phyloP scores from a whole-genome alignment of 1,140 invertebrate genomes.

The Vollenhovia emeryi region DNA sequence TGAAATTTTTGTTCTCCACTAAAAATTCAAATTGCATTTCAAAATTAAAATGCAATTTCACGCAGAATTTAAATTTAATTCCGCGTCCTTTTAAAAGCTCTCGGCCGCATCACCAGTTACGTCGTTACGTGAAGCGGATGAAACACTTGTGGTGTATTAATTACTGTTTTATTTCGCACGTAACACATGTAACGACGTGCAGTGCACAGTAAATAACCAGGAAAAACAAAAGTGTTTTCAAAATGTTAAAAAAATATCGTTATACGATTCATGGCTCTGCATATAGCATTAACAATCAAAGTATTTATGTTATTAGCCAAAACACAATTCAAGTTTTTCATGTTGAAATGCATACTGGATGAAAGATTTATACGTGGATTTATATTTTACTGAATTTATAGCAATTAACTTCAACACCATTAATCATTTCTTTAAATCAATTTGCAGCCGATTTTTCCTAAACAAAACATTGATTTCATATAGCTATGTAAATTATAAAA shows the following conservation, averaged over 20 bases:
- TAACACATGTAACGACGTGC: conserved; percentile 50
- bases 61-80: conserved; percentile 61
- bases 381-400: not conserved
- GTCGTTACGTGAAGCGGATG: conserved; percentile 59
- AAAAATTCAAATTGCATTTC: conserved; percentile 61
- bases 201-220: conserved; percentile 50
- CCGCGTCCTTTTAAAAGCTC: conserved; percentile 55
- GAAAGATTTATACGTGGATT: not conserved
- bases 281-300: conserved; percentile 46
- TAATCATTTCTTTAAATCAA: conserved; percentile 2
- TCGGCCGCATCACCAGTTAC: conserved; percentile 54
- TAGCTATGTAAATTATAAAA: not conserved
- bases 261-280: not conserved
- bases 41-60: conserved; percentile 62
- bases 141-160: conserved; percentile 61
- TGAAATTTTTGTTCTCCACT: conserved; percentile 43
- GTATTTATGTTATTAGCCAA: conserved; percentile 29
- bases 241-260: conserved; percentile 35
- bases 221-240: conserved; percentile 39
- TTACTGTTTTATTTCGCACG: conserved; percentile 59
- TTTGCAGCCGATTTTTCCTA: not conserved
- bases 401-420: not conserved
- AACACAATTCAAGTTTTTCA: not conserved
- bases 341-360: not conserved
- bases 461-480: not conserved